Base-by-base conservation (phyloP, 2,797 vertebrate species). In the Meriones psammophilus region DNA sequence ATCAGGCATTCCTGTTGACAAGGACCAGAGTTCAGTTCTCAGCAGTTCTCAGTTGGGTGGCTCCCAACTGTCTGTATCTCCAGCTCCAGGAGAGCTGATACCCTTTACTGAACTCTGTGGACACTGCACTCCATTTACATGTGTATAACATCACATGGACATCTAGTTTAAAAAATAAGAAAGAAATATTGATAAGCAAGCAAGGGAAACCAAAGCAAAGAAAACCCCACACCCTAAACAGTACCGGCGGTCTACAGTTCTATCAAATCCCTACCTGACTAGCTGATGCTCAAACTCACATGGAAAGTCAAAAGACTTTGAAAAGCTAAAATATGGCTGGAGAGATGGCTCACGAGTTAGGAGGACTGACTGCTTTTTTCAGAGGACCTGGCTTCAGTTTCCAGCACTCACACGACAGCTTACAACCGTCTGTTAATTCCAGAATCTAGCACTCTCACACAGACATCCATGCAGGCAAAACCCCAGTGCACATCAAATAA, bases 241-340 rank as follows among this genome's bases (percentile, higher is more conserved):
- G 56, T 66, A 33, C 81, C 2, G 77, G 58, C 58, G 50, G 83
- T 74, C 24, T 88, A 68, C 36, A 94, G 62, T 56, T 87, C 62
- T 74, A 6, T n/a, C n/a, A 22, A 62, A 68, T 87, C n/a, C 73
- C n/a, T 39, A 50, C 58, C 60, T 89, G 76, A 88, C 33, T 74
- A 88, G n/a, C 22, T 79, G 69, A 30, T 86, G 17, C 39, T 94
- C 58, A 88, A 64, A 92, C 88, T 74, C 86, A 50, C 30, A 62
- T 58, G 58, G 42, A 83, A 86, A 90, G 42, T 86, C 58, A 79
- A 60, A 86, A 66, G 74, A 86, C 15, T 4, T 56, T 10, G 60
- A 86, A 77, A 89, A 89, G 6, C n/a, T 62, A 50, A 85, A 85
- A 78, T 28, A 86, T 9, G 50, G 50, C 50, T 50, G 50, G 50